Evolutionary conservation across 1,140 invertebrate genomes (phyloP), one percentile per base, ranked within the genome.

Genomic region (Drosophila sulfurigaster): DNA sequence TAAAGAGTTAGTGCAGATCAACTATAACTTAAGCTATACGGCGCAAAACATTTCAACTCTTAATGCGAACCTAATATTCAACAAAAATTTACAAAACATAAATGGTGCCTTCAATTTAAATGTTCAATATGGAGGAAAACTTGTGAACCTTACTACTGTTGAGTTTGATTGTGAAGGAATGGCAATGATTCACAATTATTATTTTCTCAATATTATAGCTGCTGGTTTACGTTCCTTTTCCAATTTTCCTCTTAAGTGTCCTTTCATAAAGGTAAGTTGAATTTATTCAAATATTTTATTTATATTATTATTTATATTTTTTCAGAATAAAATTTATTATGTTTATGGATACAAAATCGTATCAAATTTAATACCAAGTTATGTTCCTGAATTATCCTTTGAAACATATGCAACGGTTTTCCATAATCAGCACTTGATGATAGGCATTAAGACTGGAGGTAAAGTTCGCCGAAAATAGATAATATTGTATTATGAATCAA

Each of bases 251-350:
- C 20, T 25, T 25, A 25, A 3, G 20, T 25, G 3, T 3, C 20
- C 20, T 3, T 0, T 25, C 20, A 25, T 25, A 25, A 25, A 25
- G 20, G 20, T 25, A 25, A 25, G 20, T 25, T 25, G 20, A 25
- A 25, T 25, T 25, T 25, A 0, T 25, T 25, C 3, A 25, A 25
- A 25, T 25, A 25, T 3, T 25, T 25, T 25, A 25, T 25, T 4
- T 25, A 25, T 25, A 25, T 25, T 25, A 25, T 25, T 20, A 20
- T 25, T 25, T 25, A 3, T 25, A 3, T 25, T 25, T 25, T 25
- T 25, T 25, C 20, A 54, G 51, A 54, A 32, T 15, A 32, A 15
- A 32, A 28, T 32, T 1, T 54, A 54, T 30, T 54, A 54, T n/a
- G 6, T 54, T 6, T 13, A 54, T 15, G 51, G n/a, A 4, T 54